Base-by-base conservation (phyloP, 1,140 invertebrate genomes). In the Phthorimaea operculella region DNA sequence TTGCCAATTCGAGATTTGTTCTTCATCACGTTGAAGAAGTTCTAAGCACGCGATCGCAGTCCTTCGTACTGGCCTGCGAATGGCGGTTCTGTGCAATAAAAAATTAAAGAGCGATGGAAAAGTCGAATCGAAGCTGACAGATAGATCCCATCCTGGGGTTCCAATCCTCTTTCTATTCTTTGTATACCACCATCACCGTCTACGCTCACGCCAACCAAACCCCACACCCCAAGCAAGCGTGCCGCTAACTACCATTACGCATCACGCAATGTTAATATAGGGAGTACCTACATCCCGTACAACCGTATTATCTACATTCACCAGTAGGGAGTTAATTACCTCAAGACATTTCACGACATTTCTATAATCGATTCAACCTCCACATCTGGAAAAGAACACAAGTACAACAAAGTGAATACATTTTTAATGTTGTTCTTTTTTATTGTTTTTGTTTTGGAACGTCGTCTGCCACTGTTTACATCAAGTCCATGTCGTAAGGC, bases 331-430 rank as follows among this genome's bases (percentile, higher is more conserved):
- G 77, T 82, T 83, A 83, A 82, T 85, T 85, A 85, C 82, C 82
- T 85, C 82, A 81, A 81, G 68, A 83, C 76, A 79, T 79, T 78
- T 82, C 82, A 83, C 82, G 78, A 83, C 70, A 84, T 83, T 84
- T 84, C 79, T 82, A 84, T 81, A 80, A 83, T 80, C 75, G 81
- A 82, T 79, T 84, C 79, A 85, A 83, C 79, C 82, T 76, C 82
- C 79, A 85, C 76, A 85, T 85, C 82, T 85, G 82, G 71, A 85
- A 85, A 85, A 85, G 82, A 85, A 85, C 82, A 85, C 82, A 85
- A 85, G 79, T 85, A 85, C 82, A 85, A 85, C 82, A 83, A 83
- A 77, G 76, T 85, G 74, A 85, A 81, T 85, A 83, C 68, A 74
- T 28, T 72, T 69, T 72, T 75, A 58, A 74, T 63, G 68, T 64